A percentile compares a stretch with the other conserved stretches of the same genome.
Evolutionary conservation across 1,140 invertebrate species (phyloP).

Genomic region (Melanaphis sacchari): DNA sequence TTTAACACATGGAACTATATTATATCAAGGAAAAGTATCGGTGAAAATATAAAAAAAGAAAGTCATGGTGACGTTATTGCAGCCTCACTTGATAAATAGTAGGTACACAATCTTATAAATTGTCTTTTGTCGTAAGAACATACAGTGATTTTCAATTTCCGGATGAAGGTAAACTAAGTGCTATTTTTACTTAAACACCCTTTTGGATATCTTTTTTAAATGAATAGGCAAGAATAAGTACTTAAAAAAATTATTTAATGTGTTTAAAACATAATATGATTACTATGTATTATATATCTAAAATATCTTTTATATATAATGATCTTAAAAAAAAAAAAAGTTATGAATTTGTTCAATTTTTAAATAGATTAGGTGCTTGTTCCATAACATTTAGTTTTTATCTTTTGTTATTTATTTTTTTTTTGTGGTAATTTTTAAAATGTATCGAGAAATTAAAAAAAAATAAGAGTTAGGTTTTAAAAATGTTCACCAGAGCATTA

Average conservation of each 20-base stretch:
- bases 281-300: no score
- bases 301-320: no score
- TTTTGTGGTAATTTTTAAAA: not conserved
- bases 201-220: not conserved
- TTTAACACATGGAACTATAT: not conserved
- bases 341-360: not conserved
- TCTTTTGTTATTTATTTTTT: not conserved
- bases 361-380: not conserved
- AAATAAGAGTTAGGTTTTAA: no score
- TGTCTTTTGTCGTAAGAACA: slow-evolving; percentile 5
- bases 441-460: no score
- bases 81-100: slow-evolving; percentile 4
- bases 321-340: not conserved
- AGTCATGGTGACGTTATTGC: not conserved
- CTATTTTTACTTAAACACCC: not conserved
- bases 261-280: no score
- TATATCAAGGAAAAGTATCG: not conserved
- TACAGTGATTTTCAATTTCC: slow-evolving; percentile 13
- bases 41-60: not conserved
- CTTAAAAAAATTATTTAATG: not conserved
- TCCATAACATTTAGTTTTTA: not conserved
- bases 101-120: slow-evolving; percentile 7
- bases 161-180: not conserved
- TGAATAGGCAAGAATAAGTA: no score
- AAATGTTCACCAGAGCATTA: no score